A percentile compares a stretch with the other conserved stretches of the same genome.
Evolutionary conservation across 92 coral and sea anemone species (phyloP).

Genomic region (Porites evermanni): DNA sequence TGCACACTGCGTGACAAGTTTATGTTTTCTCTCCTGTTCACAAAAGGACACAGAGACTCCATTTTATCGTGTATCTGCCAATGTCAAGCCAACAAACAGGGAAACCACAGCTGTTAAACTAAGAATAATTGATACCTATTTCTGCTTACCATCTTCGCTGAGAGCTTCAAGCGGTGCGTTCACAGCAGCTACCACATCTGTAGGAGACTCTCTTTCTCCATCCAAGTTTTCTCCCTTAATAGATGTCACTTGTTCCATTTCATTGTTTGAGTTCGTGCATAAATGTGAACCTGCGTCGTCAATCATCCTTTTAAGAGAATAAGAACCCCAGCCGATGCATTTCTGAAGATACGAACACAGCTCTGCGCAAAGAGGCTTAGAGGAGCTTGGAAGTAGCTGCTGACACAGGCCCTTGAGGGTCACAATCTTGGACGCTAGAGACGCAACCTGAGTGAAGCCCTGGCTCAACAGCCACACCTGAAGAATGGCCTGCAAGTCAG

Average conservation of each 20-base stretch:
- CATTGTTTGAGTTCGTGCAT: constrained; percentile 53
- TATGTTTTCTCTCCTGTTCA: too few species aligned
- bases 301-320: constrained; percentile 82
- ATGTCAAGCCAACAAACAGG: too few species aligned
- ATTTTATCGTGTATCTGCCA: too few species aligned
- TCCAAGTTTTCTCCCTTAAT: constrained; percentile 16
- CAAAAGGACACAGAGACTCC: too few species aligned
- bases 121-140: background rate
- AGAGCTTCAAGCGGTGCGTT: constrained; percentile 53
- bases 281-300: constrained; percentile 86
- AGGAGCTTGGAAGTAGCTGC: constrained; percentile 67
- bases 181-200: constrained; percentile 69
- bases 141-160: constrained; percentile 55
- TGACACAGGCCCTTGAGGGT: constrained; percentile 74
- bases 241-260: background rate
- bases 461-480: constrained; percentile 91
- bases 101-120: too few species aligned
- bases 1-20: too few species aligned
- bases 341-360: constrained; percentile 79
- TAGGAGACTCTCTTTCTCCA: constrained; percentile 44
- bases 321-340: constrained; percentile 89
- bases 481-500: constrained; percentile 81
- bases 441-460: constrained; percentile 86
- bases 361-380: constrained; percentile 58
- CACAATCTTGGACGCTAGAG: constrained; percentile 87